A percentile compares a stretch with the other conserved stretches of the same genome.
phyloP scores from a whole-genome alignment of 2,797 vertebrate genomes.

The Anas capensis region DNA sequence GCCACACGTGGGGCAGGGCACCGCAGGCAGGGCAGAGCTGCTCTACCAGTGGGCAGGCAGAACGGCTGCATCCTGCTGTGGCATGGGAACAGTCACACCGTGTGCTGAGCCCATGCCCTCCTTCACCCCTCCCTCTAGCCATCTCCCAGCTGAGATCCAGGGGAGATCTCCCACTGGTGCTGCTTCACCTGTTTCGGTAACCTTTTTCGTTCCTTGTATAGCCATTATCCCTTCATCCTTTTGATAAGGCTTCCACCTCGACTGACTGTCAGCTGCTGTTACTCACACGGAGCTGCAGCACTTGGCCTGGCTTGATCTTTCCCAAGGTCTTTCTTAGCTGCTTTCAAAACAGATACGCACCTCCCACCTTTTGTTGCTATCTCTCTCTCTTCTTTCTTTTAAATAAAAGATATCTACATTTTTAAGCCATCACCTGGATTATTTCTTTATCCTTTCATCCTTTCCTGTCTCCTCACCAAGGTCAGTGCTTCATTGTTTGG shows the following conservation, averaged over 20 bases:
- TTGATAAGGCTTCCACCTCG: not conserved
- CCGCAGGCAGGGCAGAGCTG: not conserved
- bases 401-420: not conserved
- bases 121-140: not conserved
- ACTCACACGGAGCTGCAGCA: not conserved
- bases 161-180: not conserved
- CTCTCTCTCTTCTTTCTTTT: not conserved
- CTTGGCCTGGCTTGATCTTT: constrained; percentile 35
- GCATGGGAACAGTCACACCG: accelerated
- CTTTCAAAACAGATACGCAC: constrained; percentile 26
- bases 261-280: not conserved
- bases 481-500: not conserved
- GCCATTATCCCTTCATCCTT: constrained; percentile 21
- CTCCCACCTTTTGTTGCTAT: constrained; percentile 31
- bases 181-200: not conserved
- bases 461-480: not conserved
- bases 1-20: not conserved
- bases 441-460: not conserved
- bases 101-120: not conserved
- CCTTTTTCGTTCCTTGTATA: not conserved
- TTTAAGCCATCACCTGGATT: constrained; percentile 3
- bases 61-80: not conserved
- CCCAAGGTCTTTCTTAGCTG: not conserved
- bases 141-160: not conserved
- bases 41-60: not conserved